These are phyloP conservation scores for Lathamus discolor DNA, from an alignment of 2,113 vertebrate genomes.

Conservation along the genomic window DNA sequence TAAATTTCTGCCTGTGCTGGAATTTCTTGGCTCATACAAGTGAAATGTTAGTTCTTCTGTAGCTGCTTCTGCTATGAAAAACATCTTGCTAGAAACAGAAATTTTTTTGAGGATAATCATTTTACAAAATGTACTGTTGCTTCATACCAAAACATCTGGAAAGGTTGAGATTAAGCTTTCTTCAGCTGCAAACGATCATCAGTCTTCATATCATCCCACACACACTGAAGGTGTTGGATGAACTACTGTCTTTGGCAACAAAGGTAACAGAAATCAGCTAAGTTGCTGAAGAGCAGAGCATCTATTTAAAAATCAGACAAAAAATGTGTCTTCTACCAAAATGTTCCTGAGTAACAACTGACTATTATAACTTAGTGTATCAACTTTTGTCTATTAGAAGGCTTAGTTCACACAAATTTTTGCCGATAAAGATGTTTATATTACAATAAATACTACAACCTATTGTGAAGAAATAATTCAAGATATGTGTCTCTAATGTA, in stretches of 20 bases:
- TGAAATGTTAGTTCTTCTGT: background rate
- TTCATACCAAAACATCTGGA: background rate
- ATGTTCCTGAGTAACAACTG: background rate
- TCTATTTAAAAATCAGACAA: background rate
- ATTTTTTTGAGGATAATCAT: background rate
- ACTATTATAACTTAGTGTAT: too few species aligned
- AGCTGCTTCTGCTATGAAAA: background rate
- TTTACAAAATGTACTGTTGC: background rate
- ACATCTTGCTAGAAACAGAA: background rate
- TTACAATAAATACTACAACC: background rate
- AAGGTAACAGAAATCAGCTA: background rate
- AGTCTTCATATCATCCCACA: background rate
- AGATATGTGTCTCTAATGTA: background rate
- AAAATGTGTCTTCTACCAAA: background rate
- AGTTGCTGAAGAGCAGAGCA: background rate
- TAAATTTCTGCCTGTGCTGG: conserved; percentile 9
- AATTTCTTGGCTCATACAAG: conserved; percentile 19
- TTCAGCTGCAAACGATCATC: background rate
- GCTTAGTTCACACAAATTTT: background rate
- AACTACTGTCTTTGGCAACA: background rate
- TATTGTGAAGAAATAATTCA: background rate
- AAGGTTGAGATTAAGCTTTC: background rate
- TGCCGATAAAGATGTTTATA: background rate
- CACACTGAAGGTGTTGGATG: background rate
- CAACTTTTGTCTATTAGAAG: background rate